These are phyloP conservation scores for Tympanoctomys barrerae DNA, from an alignment of 2,797 vertebrate species.

Conservation along the genomic window DNA sequence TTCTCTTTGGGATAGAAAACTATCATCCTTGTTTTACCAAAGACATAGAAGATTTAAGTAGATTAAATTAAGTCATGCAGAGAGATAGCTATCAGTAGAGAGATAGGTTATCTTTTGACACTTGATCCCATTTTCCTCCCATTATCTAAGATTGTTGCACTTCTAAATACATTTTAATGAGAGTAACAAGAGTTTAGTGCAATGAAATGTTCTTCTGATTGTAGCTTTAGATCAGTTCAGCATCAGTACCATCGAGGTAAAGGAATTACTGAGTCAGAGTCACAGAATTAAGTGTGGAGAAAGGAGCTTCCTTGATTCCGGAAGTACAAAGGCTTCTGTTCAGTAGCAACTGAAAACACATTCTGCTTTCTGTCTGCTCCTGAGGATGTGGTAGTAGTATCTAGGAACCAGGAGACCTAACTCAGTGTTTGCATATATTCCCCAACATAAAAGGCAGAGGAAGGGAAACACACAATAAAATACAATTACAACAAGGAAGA, in stretches of 20 bases:
- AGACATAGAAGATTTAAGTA: constrained; percentile 16
- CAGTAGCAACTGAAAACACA: neutral
- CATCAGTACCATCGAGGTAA: neutral
- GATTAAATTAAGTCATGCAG: constrained; percentile 1
- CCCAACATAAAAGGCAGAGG: neutral
- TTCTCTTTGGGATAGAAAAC: neutral
- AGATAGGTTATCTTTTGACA: neutral
- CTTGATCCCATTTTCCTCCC: constrained; percentile 22
- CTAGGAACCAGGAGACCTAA: neutral
- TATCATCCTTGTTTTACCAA: neutral
- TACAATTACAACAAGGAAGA: neutral
- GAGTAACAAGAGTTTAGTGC: neutral
- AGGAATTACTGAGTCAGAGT: neutral
- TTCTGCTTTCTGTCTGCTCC: neutral
- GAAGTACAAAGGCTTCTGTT: neutral
- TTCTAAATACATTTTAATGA: neutral
- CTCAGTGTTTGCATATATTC: neutral
- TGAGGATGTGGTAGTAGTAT: neutral
- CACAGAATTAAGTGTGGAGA: neutral
- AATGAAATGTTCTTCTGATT: neutral
- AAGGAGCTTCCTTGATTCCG: constrained; percentile 2
- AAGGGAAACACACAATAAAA: neutral
- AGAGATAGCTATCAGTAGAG: neutral
- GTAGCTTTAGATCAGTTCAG: neutral
- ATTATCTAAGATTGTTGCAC: constrained; percentile 20